Conservation (phyloP, 2,113 vertebrate species). For the Nesogale talazaci region DNA sequence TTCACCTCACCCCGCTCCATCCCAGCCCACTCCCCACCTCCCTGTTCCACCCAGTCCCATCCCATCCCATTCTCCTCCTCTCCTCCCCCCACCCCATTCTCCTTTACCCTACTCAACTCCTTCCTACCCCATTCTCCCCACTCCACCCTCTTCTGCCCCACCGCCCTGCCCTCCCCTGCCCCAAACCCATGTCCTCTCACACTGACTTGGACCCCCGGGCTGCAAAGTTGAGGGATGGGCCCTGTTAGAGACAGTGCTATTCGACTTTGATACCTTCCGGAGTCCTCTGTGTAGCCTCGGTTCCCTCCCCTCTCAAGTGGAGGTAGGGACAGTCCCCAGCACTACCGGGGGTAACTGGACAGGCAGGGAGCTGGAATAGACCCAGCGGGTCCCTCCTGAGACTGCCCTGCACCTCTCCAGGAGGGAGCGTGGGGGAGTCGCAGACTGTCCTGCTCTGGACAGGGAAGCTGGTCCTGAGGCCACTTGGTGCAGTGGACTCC, state of each 20-base stretch:
- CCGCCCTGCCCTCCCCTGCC: not conserved
- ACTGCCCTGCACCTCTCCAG: not conserved
- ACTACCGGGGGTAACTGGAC: not conserved
- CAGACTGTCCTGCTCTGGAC: too few relatives aligned
- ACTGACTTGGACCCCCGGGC: not conserved
- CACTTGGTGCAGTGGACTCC: not conserved
- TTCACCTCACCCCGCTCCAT: too few relatives aligned
- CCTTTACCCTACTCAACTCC: not conserved
- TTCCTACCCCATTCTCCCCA: not conserved
- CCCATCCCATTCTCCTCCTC: not conserved
- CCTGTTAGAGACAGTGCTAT: not conserved
- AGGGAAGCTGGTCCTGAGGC: too few relatives aligned
- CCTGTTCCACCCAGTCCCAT: not conserved
- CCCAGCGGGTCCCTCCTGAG: not conserved
- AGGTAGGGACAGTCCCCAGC: too few relatives aligned
- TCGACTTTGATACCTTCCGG: not conserved
- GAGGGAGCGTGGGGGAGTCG: not conserved
- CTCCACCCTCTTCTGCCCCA: not conserved
- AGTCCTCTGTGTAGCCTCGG: not conserved
- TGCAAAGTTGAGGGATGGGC: accelerated
- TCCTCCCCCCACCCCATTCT: not conserved
- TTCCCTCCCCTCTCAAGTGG: not conserved
- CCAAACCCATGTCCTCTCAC: too few relatives aligned
- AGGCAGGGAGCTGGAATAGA: accelerated
- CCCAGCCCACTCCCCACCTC: not conserved